These are phyloP conservation scores for Eilema depressum DNA, from an alignment of 2,888 invertebrate genomes.

Conservation along the genomic window DNA sequence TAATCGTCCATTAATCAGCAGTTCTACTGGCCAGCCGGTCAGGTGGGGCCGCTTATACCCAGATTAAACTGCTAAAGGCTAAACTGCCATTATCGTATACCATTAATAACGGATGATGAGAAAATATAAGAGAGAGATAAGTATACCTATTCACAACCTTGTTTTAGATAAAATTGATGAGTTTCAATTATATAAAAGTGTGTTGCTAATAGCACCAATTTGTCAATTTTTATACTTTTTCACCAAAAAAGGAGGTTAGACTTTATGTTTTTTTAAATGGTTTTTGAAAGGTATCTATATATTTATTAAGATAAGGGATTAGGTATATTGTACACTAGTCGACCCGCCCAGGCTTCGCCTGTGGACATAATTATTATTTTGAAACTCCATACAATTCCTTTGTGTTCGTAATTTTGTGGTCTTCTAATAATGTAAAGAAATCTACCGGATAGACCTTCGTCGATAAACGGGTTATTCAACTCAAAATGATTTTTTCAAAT, in stretches of 20 bases:
- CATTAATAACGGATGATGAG: slow-evolving; percentile 5
- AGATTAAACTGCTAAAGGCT: neutral
- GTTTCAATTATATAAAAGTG: slow-evolving; percentile 35
- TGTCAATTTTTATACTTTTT: slow-evolving; percentile 37
- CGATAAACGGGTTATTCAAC: too few relatives aligned
- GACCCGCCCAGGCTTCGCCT: too few relatives aligned
- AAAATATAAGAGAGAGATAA: slow-evolving; percentile 1
- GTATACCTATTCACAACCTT: slow-evolving; percentile 3
- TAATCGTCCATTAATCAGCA: neutral
- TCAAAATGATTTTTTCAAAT: too few relatives aligned
- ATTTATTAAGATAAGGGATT: neutral
- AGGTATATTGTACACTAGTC: too few relatives aligned
- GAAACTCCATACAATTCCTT: too few relatives aligned
- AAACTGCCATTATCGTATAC: neutral
- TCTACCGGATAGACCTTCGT: too few relatives aligned
- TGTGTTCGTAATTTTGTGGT: too few relatives aligned
- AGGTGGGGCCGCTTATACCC: neutral
- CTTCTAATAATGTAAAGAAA: too few relatives aligned
- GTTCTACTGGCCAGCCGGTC: neutral
- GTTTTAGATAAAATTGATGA: slow-evolving; percentile 27
- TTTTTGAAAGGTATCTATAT: neutral
- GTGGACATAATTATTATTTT: too few relatives aligned
- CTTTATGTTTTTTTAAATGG: neutral
- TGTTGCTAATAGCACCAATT: slow-evolving; percentile 34
- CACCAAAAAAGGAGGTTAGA: neutral